These are phyloP conservation scores for Herpetotheres cachinnans DNA, from an alignment of 2,113 vertebrate genomes.

Conservation along the genomic window DNA sequence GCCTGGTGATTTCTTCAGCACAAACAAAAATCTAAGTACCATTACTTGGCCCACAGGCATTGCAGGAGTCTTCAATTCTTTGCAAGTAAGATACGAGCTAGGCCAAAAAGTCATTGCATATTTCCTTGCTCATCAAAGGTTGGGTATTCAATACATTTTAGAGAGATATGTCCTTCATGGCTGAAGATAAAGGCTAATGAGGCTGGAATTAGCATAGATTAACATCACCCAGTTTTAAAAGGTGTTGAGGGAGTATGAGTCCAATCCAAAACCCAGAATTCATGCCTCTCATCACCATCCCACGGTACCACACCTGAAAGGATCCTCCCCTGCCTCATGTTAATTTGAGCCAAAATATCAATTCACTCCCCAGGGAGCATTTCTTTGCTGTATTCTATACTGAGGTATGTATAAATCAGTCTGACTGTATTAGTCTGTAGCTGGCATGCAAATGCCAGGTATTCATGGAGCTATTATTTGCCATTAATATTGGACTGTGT, in stretches of 20 bases:
- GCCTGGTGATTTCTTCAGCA: neutral
- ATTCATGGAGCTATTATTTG: neutral
- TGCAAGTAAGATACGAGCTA: neutral
- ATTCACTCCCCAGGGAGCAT: neutral
- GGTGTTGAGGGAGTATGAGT: neutral
- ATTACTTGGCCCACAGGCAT: neutral
- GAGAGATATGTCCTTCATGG: slow-evolving; percentile 1
- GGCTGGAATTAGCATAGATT: slow-evolving; percentile 32
- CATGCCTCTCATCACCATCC: neutral
- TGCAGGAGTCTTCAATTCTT: neutral
- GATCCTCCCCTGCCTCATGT: neutral
- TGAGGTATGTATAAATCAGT: neutral
- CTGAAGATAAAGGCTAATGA: slow-evolving; percentile 32
- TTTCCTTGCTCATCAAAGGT: neutral
- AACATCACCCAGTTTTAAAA: slow-evolving; percentile 16
- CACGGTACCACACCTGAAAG: neutral
- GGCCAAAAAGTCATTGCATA: neutral
- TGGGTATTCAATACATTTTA: neutral
- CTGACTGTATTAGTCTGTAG: neutral
- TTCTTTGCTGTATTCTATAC: neutral
- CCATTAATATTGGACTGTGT: neutral
- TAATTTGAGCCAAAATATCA: slow-evolving; percentile 1
- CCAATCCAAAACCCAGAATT: neutral
- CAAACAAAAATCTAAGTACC: neutral
- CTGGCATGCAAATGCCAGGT: neutral